These are phyloP conservation scores for Lysandra coridon DNA, from an alignment of 2,888 invertebrate species.

Conservation along the genomic window DNA sequence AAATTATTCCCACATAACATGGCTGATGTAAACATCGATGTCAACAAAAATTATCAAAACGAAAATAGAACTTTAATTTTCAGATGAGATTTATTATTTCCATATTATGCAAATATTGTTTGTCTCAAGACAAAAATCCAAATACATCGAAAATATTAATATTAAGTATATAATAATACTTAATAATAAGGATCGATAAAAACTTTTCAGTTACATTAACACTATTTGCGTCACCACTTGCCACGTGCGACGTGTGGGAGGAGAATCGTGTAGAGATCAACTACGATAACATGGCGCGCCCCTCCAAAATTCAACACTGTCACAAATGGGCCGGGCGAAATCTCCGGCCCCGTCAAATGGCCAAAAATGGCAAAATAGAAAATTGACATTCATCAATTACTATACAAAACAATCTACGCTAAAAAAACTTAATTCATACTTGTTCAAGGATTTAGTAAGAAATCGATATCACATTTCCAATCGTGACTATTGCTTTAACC, in stretches of 20 bases:
- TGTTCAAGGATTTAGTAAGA: slow-evolving; percentile 41
- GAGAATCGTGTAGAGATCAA: too few species aligned
- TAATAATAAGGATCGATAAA: slow-evolving; percentile 26
- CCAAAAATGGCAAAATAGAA: slow-evolving; percentile 20
- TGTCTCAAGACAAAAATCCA: not conserved
- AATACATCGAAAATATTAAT: not conserved
- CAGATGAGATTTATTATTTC: not conserved
- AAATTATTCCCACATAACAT: not conserved
- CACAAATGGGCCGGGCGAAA: not conserved
- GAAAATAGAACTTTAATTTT: not conserved
- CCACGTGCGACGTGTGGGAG: too few species aligned
- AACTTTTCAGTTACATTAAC: not conserved
- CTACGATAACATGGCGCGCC: too few species aligned
- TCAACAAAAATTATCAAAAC: not conserved
- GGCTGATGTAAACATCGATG: not conserved
- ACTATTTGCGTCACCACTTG: too few species aligned
- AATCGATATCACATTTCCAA: slow-evolving; percentile 55
- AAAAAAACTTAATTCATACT: slow-evolving; percentile 31
- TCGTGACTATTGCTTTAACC: slow-evolving; percentile 48
- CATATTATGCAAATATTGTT: not conserved
- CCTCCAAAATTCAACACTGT: too few species aligned
- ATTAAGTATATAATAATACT: not conserved
- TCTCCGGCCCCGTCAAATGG: not conserved
- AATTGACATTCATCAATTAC: slow-evolving; percentile 20
- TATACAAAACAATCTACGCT: slow-evolving; percentile 27